Evolutionary conservation across 1,140 invertebrate genomes (phyloP).

Genomic region (Drosophila watanabei): DNA sequence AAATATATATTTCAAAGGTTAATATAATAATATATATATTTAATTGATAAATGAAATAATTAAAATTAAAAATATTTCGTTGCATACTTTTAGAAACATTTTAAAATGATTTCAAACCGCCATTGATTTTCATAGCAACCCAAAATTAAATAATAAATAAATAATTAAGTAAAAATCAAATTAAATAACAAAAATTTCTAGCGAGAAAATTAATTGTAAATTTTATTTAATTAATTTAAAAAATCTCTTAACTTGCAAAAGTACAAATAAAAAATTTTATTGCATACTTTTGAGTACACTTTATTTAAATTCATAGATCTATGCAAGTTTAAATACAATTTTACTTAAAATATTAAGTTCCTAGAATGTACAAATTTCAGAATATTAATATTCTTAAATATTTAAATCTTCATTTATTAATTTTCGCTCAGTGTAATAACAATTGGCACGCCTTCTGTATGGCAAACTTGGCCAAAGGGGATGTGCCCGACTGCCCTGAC

Average conservation of each 20-base stretch:
- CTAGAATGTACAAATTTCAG: background rate
- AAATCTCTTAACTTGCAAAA: background rate
- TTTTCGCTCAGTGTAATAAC: slow-evolving; percentile 40
- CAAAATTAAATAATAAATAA: too few relatives aligned
- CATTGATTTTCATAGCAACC: background rate
- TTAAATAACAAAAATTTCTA: too few relatives aligned
- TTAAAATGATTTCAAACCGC: background rate
- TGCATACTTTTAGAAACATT: too few relatives aligned
- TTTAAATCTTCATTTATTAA: background rate
- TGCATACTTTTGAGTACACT: too few relatives aligned
- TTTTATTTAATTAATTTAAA: background rate
- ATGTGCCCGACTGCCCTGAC: slow-evolving; percentile 9
- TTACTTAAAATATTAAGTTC: background rate
- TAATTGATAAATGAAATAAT: too few relatives aligned
- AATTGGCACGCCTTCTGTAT: slow-evolving; percentile 58
- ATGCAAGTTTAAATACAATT: background rate
- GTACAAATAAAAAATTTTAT: background rate
- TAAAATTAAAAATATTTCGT: too few relatives aligned
- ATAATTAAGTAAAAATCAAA: too few relatives aligned
- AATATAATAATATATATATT: too few relatives aligned
- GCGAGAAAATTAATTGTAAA: background rate
- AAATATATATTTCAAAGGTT: too few relatives aligned
- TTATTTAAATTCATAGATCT: too few relatives aligned
- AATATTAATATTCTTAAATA: background rate
- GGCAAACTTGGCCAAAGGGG: slow-evolving; percentile 12